These are phyloP conservation scores for Danaus chrysippus DNA, from an alignment of 2,888 invertebrate genomes.

Conservation along the genomic window DNA sequence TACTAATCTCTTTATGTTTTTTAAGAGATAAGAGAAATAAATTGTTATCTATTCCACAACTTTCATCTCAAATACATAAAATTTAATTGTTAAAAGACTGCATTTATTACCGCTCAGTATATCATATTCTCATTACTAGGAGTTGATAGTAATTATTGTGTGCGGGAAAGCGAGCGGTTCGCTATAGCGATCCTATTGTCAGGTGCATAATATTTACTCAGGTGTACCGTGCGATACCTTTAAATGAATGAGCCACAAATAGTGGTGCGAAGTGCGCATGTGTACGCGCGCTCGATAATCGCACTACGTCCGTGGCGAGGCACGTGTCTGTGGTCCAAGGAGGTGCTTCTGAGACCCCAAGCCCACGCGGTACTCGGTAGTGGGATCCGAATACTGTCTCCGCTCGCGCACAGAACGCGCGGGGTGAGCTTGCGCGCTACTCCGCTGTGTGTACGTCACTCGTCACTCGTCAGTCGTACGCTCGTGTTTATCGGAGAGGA, in stretches of 20 bases:
- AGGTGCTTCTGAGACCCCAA: constrained; percentile 52
- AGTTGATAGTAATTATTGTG: constrained; percentile 43
- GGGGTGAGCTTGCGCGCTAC: constrained; percentile 42
- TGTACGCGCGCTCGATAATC: constrained; percentile 72
- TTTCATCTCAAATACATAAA: no score
- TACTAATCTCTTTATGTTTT: no score
- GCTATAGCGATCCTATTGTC: constrained; percentile 62
- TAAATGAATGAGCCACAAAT: constrained; percentile 66
- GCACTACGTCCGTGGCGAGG: constrained; percentile 63
- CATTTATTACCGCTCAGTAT: neutral
- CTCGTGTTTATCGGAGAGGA: constrained; percentile 58
- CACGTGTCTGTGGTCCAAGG: constrained; percentile 66
- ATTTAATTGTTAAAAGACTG: no score
- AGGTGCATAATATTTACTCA: constrained; percentile 71
- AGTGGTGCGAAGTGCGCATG: constrained; percentile 64
- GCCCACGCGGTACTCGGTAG: constrained; percentile 38
- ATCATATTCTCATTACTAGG: constrained; percentile 12
- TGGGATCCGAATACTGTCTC: constrained; percentile 24
- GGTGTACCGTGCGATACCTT: constrained; percentile 55
- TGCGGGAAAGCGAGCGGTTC: constrained; percentile 36
- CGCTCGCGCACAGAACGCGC: constrained; percentile 37
- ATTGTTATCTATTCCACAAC: no score
- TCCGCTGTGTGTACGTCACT: constrained; percentile 36
- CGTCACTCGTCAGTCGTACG: constrained; percentile 57
- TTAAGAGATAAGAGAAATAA: no score